phyloP scores from a whole-genome alignment of 1,140 invertebrate species.

The Protaetia brevitarsis region DNA sequence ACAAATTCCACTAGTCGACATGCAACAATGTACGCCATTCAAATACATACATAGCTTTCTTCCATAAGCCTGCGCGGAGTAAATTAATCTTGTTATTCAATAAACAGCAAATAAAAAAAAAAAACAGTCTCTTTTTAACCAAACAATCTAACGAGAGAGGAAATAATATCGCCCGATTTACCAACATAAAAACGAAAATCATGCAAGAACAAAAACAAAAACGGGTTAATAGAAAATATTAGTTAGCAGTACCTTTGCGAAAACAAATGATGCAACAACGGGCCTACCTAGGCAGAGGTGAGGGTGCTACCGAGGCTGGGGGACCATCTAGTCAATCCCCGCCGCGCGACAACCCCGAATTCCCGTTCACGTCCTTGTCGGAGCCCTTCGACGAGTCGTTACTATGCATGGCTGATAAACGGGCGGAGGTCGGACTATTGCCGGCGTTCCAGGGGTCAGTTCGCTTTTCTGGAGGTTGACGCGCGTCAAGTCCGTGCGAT shows the following conservation, averaged over 20 bases:
- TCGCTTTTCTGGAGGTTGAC: constrained; percentile 52
- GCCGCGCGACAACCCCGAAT: constrained; percentile 47
- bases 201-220: constrained; percentile 12
- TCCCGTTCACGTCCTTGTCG: constrained; percentile 61
- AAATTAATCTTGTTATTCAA: too few relatives aligned
- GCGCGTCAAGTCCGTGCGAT: constrained; percentile 48
- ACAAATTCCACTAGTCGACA: too few relatives aligned
- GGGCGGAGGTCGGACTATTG: constrained; percentile 63
- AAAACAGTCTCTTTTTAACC: too few relatives aligned
- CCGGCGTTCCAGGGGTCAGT: constrained; percentile 65
- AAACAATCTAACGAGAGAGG: too few relatives aligned
- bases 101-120: too few relatives aligned
- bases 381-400: constrained; percentile 72
- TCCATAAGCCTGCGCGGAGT: too few relatives aligned
- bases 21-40: too few relatives aligned
- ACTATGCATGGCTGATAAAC: constrained; percentile 80
- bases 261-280: constrained; percentile 10
- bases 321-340: constrained; percentile 72
- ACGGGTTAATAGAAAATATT: background rate
- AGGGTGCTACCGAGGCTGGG: constrained; percentile 48
- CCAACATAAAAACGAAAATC: too few relatives aligned
- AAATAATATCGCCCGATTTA: too few relatives aligned
- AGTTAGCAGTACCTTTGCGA: background rate
- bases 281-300: constrained; percentile 43
- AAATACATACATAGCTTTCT: too few relatives aligned